phyloP scores from a whole-genome alignment of 2,797 vertebrate genomes.

The Diceros bicornis region DNA sequence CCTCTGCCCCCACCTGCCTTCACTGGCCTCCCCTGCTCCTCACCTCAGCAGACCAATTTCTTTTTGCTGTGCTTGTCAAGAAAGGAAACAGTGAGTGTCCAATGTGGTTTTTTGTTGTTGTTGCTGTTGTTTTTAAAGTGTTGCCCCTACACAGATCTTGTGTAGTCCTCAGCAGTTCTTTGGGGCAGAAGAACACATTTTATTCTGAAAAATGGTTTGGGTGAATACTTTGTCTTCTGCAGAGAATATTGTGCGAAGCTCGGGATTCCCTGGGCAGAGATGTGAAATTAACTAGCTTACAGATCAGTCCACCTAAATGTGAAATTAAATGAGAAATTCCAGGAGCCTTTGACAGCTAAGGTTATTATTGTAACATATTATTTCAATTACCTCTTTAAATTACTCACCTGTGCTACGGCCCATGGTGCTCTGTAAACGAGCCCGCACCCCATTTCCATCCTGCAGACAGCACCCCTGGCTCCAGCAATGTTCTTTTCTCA shows the following conservation, averaged over 20 bases:
- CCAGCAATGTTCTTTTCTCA: neutral
- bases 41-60: neutral
- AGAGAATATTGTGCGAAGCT: neutral
- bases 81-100: neutral
- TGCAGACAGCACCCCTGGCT: neutral
- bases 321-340: conserved; percentile 53
- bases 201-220: neutral
- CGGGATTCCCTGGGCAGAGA: neutral
- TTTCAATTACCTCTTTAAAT: conserved; percentile 13
- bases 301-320: conserved; percentile 4
- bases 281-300: neutral
- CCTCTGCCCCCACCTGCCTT: neutral
- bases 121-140: neutral
- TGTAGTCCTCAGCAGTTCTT: neutral
- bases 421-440: neutral
- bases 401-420: neutral
- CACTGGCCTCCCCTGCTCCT: too few species aligned
- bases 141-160: neutral
- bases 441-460: neutral
- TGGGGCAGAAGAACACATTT: neutral
- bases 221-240: neutral
- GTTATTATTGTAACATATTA: neutral
- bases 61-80: neutral
- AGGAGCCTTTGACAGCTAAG: neutral
- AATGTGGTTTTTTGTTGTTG: neutral